phyloP scores from a whole-genome alignment of 2,797 vertebrate species.

The Varecia variegata region DNA sequence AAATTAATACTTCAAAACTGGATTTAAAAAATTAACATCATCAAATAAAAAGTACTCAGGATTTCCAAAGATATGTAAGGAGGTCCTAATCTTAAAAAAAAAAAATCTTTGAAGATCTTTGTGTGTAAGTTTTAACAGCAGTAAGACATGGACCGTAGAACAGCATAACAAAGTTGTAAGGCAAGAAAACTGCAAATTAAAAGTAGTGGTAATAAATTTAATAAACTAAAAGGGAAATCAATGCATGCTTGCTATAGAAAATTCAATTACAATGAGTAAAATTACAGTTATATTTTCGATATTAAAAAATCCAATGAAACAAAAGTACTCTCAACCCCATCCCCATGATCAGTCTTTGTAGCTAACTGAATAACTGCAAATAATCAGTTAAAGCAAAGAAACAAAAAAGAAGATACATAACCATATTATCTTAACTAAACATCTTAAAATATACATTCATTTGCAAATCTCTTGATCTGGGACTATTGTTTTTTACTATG shows the following conservation, averaged over 20 bases:
- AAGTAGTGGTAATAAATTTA: background rate
- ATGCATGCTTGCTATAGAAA: background rate
- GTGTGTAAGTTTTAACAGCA: background rate
- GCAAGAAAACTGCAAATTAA: background rate
- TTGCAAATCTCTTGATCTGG: background rate
- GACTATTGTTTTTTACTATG: background rate
- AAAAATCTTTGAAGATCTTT: background rate
- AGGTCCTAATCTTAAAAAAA: background rate
- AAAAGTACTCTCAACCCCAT: background rate
- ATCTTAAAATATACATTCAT: background rate
- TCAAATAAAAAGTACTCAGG: background rate
- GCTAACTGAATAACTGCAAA: slow-evolving; percentile 4
- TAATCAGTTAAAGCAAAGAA: slow-evolving; percentile 1
- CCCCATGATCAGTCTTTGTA: background rate
- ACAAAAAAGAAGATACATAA: slow-evolving; percentile 8
- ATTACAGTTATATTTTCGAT: background rate
- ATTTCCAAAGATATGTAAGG: slow-evolving; percentile 3
- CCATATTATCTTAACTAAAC: background rate
- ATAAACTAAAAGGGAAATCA: background rate
- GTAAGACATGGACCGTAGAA: background rate
- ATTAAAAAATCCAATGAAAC: background rate
- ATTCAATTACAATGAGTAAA: background rate
- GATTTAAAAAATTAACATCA: background rate
- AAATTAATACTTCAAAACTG: slow-evolving; percentile 6
- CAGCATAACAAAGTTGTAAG: background rate